Conservation (phyloP, 2,113 vertebrate species). For the Tamias sibiricus region DNA sequence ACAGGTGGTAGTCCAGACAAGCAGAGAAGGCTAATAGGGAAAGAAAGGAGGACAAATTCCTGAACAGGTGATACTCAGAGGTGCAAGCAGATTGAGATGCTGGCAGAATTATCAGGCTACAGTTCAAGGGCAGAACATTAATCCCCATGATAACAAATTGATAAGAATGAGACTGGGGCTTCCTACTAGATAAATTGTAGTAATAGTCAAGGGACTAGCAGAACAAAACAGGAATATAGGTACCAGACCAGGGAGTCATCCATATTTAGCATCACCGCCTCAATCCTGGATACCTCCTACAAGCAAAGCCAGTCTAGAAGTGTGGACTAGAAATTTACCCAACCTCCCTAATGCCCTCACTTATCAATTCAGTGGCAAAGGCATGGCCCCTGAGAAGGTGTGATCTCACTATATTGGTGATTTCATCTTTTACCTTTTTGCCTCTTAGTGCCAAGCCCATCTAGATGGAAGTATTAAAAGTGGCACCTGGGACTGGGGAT, state of each 20-base stretch:
- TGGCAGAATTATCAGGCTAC: not conserved
- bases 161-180: not conserved
- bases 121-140: not conserved
- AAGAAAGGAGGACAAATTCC: constrained; percentile 34
- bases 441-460: not conserved
- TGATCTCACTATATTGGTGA: not conserved
- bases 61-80: not conserved
- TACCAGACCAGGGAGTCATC: not conserved
- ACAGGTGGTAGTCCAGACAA: constrained; percentile 39
- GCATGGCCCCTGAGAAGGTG: not conserved
- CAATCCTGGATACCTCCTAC: not conserved
- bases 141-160: constrained; percentile 22
- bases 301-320: not conserved
- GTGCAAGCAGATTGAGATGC: not conserved
- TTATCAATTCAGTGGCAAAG: not conserved
- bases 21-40: not conserved
- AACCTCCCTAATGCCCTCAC: not conserved
- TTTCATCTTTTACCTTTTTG: not conserved
- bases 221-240: not conserved
- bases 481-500: too few relatives aligned
- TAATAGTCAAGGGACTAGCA: not conserved
- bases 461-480: not conserved
- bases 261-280: not conserved
- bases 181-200: not conserved
- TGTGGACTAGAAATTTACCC: not conserved